Base-by-base conservation (phyloP, 2,113 vertebrate genomes). In the Zosterops borbonicus region DNA sequence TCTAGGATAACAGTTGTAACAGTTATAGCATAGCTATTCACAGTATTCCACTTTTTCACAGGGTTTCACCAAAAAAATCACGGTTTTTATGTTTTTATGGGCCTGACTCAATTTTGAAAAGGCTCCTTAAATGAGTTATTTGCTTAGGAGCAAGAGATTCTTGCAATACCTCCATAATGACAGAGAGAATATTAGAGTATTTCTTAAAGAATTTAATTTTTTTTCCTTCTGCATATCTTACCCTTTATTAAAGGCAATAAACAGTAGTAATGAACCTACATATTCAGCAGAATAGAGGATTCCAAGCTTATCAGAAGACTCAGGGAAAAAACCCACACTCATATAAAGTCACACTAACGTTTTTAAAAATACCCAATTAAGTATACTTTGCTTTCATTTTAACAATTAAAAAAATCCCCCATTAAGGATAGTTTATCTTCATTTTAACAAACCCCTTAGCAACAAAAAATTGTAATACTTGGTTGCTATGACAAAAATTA, bases 361-460 rank as follows among this genome's bases (percentile, higher is more conserved):
- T 35, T 11, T 12, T 47, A 74, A 87, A 82, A 90, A 50, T n/a
- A 23, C 47, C 74, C 78, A 94, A 95, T 96, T 97, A 97, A 95
- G 65, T 62, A 9, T 58, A 79, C 33, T 96, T 80, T 69, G 49
- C 69, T 50, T 82, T 94, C 58, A 89, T 83, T 76, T 95, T 87
- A 92, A 70, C 33, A 58, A 77, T 55, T 78, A 68, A 89, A 58
- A 86, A 81, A 5, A 2, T 7, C 31, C 55, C 60, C 71, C 95
- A 95, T 95, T 96, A 97, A 97, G 82, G 83, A 33, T 70, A 73
- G 35, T 95, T 80, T 79, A 80, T 90, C 82, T 93, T 89, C 63
- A 76, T 67, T 84, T 94, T 95, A 95, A 87, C 71, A 80, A 87
- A 95, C 89, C 52, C 29, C 81, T 95, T 94, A 87, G 87, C 81